Evolutionary conservation across 1,140 invertebrate species (phyloP).

Genomic region (Drosophila asahinai): DNA sequence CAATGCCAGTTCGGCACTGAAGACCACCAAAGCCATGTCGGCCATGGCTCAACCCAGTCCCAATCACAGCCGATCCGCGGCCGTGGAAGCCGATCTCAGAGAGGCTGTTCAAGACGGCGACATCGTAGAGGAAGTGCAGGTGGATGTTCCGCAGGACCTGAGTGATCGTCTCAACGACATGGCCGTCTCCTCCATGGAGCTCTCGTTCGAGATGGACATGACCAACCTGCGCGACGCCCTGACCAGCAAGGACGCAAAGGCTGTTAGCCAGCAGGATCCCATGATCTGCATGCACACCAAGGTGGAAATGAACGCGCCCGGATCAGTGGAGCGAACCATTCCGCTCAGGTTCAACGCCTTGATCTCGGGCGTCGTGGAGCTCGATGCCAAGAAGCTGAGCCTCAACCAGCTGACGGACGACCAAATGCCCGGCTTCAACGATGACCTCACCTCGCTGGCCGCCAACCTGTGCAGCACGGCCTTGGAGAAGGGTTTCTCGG

Average conservation of each 20-base stretch:
- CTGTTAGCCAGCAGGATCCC: not conserved
- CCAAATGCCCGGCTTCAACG: constrained; percentile 58
- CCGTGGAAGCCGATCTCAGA: not conserved
- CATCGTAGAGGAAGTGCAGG: constrained; percentile 29
- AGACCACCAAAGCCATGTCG: constrained; percentile 16
- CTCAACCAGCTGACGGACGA: constrained; percentile 30
- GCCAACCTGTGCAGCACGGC: constrained; percentile 75
- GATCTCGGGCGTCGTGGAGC: constrained; percentile 62
- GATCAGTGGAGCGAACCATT: not conserved
- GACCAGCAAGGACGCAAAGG: not conserved
- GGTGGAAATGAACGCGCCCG: constrained; percentile 39
- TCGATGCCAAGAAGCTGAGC: constrained; percentile 60
- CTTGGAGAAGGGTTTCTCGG: constrained; percentile 54
- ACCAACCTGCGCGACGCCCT: constrained; percentile 65
- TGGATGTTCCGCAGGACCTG: constrained; percentile 54
- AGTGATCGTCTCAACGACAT: constrained; percentile 55
- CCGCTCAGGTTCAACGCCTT: constrained; percentile 70
- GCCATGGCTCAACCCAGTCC: constrained; percentile 4
- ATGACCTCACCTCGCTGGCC: constrained; percentile 66
- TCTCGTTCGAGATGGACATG: constrained; percentile 81
- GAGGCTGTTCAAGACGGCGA: not conserved
- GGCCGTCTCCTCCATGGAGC: constrained; percentile 74
- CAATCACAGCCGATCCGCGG: too few species aligned
- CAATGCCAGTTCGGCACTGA: not conserved
- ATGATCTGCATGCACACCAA: constrained; percentile 59